Base-by-base conservation (phyloP, 2,888 invertebrate genomes). In the Pyrrhosoma nymphula region DNA sequence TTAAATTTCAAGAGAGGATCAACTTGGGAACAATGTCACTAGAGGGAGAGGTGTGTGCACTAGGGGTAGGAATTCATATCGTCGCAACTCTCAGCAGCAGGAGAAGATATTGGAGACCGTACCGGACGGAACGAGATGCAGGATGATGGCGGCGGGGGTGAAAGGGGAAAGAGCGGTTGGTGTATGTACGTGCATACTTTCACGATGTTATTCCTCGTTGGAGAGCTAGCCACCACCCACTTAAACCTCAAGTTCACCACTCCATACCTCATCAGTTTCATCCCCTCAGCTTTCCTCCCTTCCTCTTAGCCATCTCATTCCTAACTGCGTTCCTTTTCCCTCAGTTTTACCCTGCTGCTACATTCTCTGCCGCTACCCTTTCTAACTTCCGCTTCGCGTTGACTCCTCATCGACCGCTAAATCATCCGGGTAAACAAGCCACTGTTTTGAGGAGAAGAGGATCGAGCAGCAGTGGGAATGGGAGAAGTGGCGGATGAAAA, bases 351-450 rank as follows among this genome's bases (percentile, higher is more conserved):
- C 30, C 82, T 16, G 12, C 82, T 12, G 1, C 35, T 26, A 12
- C 82, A 30, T 35, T n/a, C 82, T 35, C 35, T 35, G 16, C 82
- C n/a, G 30, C 82, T 14, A 30, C 82, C 30, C 30, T 16, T n/a
- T 18, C 35, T 35, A 35, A 35, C 82, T 35, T 82, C 82, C 82
- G 82, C 82, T 82, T 82, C 3, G 30, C 82, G 14, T 8, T 14
- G 39, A n/a, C 69, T 93, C 75, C 93, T 93, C 69, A 93, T 93
- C 93, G 93, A 93, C 93, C 63, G 93, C 69, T 26, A 93, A 93
- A 93, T 93, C 93, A 93, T 75, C 69, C 55, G 93, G 69, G 93
- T 93, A 93, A 69, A 93, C 93, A 93, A 63, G 47, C 69, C 93
- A 93, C 69, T 93, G 93, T 93, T 93, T 75, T 93, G 93, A 35